Evolutionary conservation across 2,888 invertebrate genomes (phyloP).

Genomic region (Lamellibrachia columna): DNA sequence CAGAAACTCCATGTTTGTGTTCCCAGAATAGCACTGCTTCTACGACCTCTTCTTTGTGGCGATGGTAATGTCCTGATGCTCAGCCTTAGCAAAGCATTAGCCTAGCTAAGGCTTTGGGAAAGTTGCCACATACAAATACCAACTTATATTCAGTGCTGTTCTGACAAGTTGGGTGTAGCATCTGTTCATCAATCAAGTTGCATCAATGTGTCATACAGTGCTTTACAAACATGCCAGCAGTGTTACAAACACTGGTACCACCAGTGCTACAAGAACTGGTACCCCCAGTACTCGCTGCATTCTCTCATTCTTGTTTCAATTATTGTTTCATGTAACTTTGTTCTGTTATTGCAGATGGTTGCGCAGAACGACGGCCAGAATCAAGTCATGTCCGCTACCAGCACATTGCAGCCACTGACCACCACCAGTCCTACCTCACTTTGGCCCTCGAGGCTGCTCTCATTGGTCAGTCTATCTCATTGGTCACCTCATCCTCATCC

Average conservation of each 20-base stretch:
- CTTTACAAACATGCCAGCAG: not conserved
- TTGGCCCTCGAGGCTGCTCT: slow-evolving; percentile 82
- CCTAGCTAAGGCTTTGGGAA: too few relatives aligned
- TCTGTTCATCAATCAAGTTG: too few relatives aligned
- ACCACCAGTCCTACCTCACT: slow-evolving; percentile 76
- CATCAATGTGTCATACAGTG: too few relatives aligned
- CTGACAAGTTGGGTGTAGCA: too few relatives aligned
- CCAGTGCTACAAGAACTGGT: not conserved
- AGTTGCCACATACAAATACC: too few relatives aligned
- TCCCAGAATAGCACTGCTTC: too few relatives aligned
- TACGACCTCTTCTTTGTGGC: too few relatives aligned
- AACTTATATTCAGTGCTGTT: too few relatives aligned
- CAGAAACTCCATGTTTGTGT: too few relatives aligned
- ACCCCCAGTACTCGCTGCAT: not conserved
- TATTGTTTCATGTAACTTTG: not conserved
- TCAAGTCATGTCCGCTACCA: slow-evolving; percentile 69
- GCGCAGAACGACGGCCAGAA: not conserved
- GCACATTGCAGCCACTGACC: slow-evolving; percentile 78
- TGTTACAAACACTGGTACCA: not conserved
- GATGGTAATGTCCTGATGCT: too few relatives aligned
- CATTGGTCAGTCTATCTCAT: slow-evolving; percentile 67
- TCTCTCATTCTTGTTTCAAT: not conserved
- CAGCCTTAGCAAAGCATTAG: too few relatives aligned
- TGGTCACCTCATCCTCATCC: too few relatives aligned
- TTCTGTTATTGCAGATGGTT: not conserved